These are phyloP conservation scores for Gallinago nigripennis DNA, from an alignment of 2,797 vertebrate genomes.

Conservation along the genomic window DNA sequence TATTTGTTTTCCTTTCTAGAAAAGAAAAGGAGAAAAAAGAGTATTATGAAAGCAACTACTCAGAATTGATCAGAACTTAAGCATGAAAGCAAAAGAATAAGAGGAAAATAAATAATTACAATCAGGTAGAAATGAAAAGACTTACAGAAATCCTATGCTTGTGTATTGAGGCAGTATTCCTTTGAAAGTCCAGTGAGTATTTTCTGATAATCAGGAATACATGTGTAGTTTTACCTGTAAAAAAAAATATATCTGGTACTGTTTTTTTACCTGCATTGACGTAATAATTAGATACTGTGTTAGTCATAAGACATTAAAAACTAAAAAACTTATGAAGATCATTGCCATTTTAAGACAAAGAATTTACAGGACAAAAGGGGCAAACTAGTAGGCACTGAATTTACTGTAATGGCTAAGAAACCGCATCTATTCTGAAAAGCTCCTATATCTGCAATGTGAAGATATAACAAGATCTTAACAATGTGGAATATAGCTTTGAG, in stretches of 20 bases:
- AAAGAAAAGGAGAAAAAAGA: not conserved
- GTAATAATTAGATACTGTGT: not conserved
- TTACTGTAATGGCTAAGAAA: not conserved
- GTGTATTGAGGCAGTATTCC: not conserved
- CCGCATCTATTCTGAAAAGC: not conserved
- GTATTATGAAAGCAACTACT: not conserved
- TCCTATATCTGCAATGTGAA: not conserved
- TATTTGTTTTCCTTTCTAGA: not conserved
- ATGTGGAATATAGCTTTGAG: not conserved
- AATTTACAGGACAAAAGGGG: not conserved
- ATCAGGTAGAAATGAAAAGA: not conserved
- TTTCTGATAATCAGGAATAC: not conserved
- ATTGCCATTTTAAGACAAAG: not conserved
- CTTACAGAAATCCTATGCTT: not conserved
- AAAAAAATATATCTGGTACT: not conserved
- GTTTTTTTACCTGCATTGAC: not conserved
- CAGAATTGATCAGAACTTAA: not conserved
- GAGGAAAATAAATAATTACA: not conserved
- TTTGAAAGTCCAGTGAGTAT: not conserved
- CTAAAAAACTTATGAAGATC: not conserved
- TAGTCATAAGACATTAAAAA: not conserved
- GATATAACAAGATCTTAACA: not conserved
- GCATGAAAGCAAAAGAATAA: not conserved
- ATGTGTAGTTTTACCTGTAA: not conserved
- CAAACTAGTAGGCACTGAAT: not conserved